These are phyloP conservation scores for Drosophila littoralis DNA, from an alignment of 1,140 invertebrate species.

Conservation along the genomic window DNA sequence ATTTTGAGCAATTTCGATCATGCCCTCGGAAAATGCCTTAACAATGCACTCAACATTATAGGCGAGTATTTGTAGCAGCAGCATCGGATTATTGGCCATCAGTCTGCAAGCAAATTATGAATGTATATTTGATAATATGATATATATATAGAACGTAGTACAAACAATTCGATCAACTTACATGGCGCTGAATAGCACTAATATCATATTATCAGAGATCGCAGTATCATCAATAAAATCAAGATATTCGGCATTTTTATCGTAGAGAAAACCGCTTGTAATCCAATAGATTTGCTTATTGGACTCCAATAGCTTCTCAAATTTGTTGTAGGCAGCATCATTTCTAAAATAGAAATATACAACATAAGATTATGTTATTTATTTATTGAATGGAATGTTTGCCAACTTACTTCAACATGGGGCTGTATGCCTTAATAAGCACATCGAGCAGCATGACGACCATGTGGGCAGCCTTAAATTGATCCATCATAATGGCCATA, in stretches of 20 bases:
- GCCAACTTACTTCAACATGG: slow-evolving; percentile 75
- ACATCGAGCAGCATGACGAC: slow-evolving; percentile 80
- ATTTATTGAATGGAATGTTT: too few relatives aligned
- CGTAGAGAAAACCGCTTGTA: slow-evolving; percentile 78
- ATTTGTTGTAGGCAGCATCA: slow-evolving; percentile 81
- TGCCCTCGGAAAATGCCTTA: slow-evolving; percentile 80
- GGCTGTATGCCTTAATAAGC: slow-evolving; percentile 79
- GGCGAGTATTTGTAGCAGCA: slow-evolving; percentile 82
- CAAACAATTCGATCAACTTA: slow-evolving; percentile 46
- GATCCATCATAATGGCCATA: slow-evolving; percentile 81
- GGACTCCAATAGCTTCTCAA: slow-evolving; percentile 79
- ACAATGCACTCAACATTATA: slow-evolving; percentile 83
- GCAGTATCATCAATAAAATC: slow-evolving; percentile 83
- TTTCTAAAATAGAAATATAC: slow-evolving; percentile 55
- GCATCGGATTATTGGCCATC: slow-evolving; percentile 82
- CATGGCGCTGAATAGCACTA: slow-evolving; percentile 83
- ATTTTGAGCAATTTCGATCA: slow-evolving; percentile 79
- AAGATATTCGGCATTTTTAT: slow-evolving; percentile 83
- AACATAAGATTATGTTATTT: background rate
- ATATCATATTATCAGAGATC: slow-evolving; percentile 84
- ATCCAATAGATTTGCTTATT: slow-evolving; percentile 84
- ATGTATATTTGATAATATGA: background rate
- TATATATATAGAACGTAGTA: background rate
- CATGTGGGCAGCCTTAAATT: slow-evolving; percentile 83
- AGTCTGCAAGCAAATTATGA: slow-evolving; percentile 46